Base-by-base conservation (phyloP, 1,140 invertebrate species). In the Fopius arisanus region DNA sequence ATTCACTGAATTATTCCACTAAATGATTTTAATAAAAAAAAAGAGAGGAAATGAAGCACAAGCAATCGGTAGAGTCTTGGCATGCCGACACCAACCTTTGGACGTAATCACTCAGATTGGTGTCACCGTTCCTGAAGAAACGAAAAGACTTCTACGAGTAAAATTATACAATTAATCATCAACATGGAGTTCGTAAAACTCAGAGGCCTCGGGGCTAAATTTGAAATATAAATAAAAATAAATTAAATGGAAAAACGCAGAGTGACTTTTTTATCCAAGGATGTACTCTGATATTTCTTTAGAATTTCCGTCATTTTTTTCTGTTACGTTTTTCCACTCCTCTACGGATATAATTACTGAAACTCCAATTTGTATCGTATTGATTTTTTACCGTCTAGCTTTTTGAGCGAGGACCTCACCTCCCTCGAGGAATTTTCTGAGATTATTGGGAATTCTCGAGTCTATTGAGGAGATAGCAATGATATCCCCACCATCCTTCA, bases 401-500 rank as follows among this genome's bases (percentile, higher is more conserved):
- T 89, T 90, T 41, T 89, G 89, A 10, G 89, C 70, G 2, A 89
- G 81, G 19, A 84, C 83, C 6, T 86, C 81, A 9, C 90, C 90
- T n/a, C 85, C 84, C 31, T 87, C 84, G 21, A 92, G 80, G 75
- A 91, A 91, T 54, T 90, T 89, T 62, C 89, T 89, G 68, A 92
- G 77, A 23, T 86, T 88, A 70, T 91, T 91, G 0, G 91, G 91
- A 70, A 92, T 90, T 16, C 88, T 84, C 1, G 89, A 88, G 78
- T 91, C 89, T 0, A 90, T 86, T 0, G 87, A 88, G 62, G 90
- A 91, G 16, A 92, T 86, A 67, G 89, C 90, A 12, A 91, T 88
- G 69, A 92, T 90, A 75, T 91, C 90, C 7, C 90, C 89, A 26
- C 88, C 88, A 10, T 84, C 81, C 19, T 88, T 80, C 1, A 91